phyloP scores from a whole-genome alignment of 2,888 invertebrate genomes.

The Dicyrtomina minuta region DNA sequence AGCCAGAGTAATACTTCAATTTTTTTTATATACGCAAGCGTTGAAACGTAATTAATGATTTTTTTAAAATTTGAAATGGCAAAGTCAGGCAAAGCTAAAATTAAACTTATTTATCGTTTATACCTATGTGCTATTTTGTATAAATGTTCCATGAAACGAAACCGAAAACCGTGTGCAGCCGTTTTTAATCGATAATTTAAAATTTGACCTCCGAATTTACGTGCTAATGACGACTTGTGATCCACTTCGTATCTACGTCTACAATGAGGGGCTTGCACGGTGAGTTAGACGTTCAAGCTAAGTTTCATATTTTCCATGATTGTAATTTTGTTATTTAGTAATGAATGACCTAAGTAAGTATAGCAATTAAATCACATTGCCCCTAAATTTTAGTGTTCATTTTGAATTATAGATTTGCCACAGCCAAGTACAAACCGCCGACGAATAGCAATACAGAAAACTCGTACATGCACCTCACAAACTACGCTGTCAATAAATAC shows the following conservation, averaged over 20 bases:
- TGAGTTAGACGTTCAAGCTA: no score
- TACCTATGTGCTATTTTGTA: background rate
- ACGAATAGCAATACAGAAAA: constrained; percentile 78
- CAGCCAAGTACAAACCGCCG: constrained; percentile 82
- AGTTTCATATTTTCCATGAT: background rate
- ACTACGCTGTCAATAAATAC: constrained; percentile 90
- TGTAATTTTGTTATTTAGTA: background rate
- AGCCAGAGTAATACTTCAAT: constrained; percentile 60
- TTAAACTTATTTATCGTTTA: background rate
- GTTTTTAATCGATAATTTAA: constrained; percentile 84
- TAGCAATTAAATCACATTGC: background rate
- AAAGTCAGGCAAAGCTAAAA: no score
- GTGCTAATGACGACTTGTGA: constrained; percentile 86
- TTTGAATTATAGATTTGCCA: constrained; percentile 70
- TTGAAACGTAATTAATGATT: background rate
- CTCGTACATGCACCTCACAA: constrained; percentile 91
- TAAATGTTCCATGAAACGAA: background rate
- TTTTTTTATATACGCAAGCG: no score
- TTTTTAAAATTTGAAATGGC: no score
- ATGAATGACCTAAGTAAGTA: background rate
- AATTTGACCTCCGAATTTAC: constrained; percentile 88
- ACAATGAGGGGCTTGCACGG: constrained; percentile 86
- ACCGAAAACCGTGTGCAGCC: no score
- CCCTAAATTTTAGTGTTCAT: background rate
- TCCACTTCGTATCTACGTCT: constrained; percentile 83